Evolutionary conservation across 2,113 vertebrate species (phyloP), one percentile per base, ranked within the genome.

Genomic region (Lethenteron reissneri): DNA sequence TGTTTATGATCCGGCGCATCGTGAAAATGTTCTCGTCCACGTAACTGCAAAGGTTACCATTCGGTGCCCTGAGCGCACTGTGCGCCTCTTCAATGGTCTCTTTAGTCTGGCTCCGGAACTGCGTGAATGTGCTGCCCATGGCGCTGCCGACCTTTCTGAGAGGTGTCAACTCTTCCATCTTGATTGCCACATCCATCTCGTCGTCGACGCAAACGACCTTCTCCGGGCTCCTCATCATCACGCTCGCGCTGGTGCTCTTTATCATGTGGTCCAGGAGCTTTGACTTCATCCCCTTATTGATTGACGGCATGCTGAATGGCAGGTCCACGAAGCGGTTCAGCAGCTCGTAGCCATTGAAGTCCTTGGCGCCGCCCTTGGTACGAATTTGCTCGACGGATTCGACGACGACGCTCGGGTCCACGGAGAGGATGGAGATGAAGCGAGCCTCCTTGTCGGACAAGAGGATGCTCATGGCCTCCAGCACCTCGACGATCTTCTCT

Each of bases 401-500:
- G 3, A 85, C 76, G 15, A 96, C 80, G 56, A 95, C 82, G 41
- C 84, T 81, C n/a, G 92, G 91, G 25, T 95, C 86, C 59, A 88
- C 83, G 0, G 89, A 89, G 74, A 96, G 78, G 74, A 97, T 78
- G 74, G 90, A 95, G 80, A 97, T 87, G 75, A 89, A 95, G 0
- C 88, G 92, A 0, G 85, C 83, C 25, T 88, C 81, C 69, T 84
- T 77, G 14, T 89, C 85, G 0, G 92, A 90, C 10, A 97, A 80
- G 62, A 97, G 74, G 1, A 94, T 97, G 78, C 86, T 87, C 57
- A 97, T 85, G 76, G 92, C 90, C 1, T 92, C 84, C 72, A 96
- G 79, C 9, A 92, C 87, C 0, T 84, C 83, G 0, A 88, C 84
- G 19, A 88, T 87, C 56, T 89, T 88, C 75, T 81, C 81, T 0